A percentile compares a stretch with the other conserved stretches of the same genome.
Evolutionary conservation across 2,797 vertebrate genomes (phyloP).

Genomic region (Diplodus sargus): DNA sequence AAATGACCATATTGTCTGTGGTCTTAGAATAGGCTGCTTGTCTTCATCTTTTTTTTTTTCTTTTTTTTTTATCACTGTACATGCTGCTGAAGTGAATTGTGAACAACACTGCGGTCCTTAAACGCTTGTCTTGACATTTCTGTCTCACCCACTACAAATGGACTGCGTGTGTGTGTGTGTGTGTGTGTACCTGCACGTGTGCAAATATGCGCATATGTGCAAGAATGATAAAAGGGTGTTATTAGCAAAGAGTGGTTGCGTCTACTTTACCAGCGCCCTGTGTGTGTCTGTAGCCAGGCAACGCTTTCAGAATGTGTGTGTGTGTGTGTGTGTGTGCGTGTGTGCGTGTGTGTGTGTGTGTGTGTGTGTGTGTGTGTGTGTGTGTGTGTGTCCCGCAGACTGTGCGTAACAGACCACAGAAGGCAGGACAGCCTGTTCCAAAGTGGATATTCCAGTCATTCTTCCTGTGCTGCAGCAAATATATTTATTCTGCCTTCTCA

Average conservation of each 20-base stretch:
- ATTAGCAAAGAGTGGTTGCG: slow-evolving; percentile 55
- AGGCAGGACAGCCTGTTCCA: slow-evolving; percentile 71
- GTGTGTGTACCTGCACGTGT: slow-evolving; percentile 6
- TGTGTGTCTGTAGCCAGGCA: slow-evolving; percentile 83
- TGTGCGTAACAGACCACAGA: slow-evolving; percentile 76
- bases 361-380: not conserved
- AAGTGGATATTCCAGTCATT: slow-evolving; percentile 50
- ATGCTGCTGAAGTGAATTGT: slow-evolving; percentile 28
- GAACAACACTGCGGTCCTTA: slow-evolving; percentile 11
- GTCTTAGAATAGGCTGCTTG: not conserved
- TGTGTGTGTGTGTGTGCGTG: not conserved
- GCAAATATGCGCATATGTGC: slow-evolving; percentile 29
- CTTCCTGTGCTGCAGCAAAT: slow-evolving; percentile 12
- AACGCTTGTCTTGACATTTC: slow-evolving; percentile 60
- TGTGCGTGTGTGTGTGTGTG: slow-evolving; percentile 15
- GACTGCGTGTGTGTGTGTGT: not conserved
- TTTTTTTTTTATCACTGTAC: not conserved
- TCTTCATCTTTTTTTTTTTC: not conserved
- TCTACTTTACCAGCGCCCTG: slow-evolving; percentile 60
- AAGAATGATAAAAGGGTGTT: slow-evolving; percentile 56
- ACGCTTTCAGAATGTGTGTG: slow-evolving; percentile 60
- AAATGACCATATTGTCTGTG: not conserved
- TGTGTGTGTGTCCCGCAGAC: slow-evolving; percentile 56
- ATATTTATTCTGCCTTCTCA: slow-evolving; percentile 35
- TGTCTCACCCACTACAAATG: slow-evolving; percentile 13